Conservation (phyloP, 2,113 vertebrate genomes). For the Lichenostomus cassidix region DNA sequence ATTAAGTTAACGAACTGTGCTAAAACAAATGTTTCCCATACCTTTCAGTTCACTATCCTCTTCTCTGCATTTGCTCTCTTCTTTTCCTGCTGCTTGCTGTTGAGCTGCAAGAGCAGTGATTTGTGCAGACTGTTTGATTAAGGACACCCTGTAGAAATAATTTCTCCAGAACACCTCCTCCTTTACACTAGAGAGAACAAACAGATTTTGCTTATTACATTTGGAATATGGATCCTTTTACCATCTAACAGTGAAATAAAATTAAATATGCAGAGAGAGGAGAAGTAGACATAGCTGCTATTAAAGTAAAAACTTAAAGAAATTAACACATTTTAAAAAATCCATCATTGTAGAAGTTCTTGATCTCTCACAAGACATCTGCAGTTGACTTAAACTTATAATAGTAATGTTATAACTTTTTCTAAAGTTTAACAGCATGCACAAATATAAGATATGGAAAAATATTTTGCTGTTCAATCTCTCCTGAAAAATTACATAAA, state of each 20-base stretch:
- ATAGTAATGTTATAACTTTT: background rate
- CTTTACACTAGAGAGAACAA: slow-evolving; percentile 81
- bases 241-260: background rate
- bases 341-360: background rate
- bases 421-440: background rate
- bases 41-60: slow-evolving; percentile 79
- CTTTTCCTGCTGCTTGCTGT: slow-evolving; percentile 82
- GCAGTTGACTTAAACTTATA: background rate
- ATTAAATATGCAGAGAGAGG: background rate
- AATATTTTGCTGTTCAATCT: background rate
- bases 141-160: slow-evolving; percentile 96
- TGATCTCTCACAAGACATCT: background rate
- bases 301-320: background rate
- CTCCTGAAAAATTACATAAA: background rate
- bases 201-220: background rate
- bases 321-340: background rate
- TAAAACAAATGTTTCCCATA: slow-evolving; percentile 39
- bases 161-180: slow-evolving; percentile 99
- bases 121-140: slow-evolving; percentile 96
- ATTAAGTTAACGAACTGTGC: background rate
- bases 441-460: background rate
- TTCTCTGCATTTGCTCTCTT: slow-evolving; percentile 64
- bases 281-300: background rate
- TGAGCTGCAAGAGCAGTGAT: slow-evolving; percentile 92
- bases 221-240: background rate